phyloP scores from a whole-genome alignment of 2,113 vertebrate species.

The Hippocampus abdominalis region DNA sequence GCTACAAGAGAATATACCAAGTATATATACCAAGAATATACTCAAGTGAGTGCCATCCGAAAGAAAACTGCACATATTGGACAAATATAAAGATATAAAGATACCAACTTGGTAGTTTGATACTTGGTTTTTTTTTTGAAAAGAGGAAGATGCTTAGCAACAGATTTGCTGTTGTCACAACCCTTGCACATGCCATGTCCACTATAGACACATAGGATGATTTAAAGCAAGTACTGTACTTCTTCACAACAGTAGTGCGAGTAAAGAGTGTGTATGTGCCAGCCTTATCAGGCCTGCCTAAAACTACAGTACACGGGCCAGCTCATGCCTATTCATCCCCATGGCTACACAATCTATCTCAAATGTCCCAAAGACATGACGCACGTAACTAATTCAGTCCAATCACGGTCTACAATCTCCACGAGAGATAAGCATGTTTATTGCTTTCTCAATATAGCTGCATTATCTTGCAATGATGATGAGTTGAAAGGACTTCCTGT shows the following conservation, averaged over 20 bases:
- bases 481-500: neutral
- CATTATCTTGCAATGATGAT: conserved; percentile 20
- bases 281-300: neutral
- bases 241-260: neutral
- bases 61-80: neutral
- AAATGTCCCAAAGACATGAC: neutral
- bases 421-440: conserved; percentile 40
- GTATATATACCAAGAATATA: too few relatives aligned
- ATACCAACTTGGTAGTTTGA: neutral
- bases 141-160: neutral
- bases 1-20: too few relatives aligned
- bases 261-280: neutral
- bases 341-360: conserved; percentile 2
- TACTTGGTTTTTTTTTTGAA: neutral
- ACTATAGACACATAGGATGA: too few relatives aligned
- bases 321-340: conserved; percentile 3
- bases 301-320: neutral
- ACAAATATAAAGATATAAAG: neutral
- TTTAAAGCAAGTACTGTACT: neutral
- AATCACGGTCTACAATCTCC: conserved; percentile 4
- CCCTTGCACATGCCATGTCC: too few relatives aligned
- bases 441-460: conserved; percentile 22
- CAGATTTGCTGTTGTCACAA: neutral
- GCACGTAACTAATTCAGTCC: conserved; percentile 15
- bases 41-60: too few relatives aligned